Evolutionary conservation across 2,113 vertebrate genomes (phyloP).

Genomic region (Ovis canadensis): DNA sequence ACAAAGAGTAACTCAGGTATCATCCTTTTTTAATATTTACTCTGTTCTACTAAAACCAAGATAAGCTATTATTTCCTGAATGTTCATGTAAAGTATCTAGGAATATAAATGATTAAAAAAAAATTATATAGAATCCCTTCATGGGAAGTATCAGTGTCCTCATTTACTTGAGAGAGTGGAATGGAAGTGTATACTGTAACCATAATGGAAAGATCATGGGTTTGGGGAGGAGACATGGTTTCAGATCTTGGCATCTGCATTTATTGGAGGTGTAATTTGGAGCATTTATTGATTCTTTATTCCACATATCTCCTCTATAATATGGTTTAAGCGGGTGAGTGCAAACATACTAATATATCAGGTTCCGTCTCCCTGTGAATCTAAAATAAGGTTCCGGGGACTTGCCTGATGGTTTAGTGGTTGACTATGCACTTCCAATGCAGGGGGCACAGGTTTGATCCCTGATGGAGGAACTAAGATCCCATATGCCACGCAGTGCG

Average conservation of each 20-base stretch:
- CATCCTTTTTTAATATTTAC: background rate
- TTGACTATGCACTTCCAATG: background rate
- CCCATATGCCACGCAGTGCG: background rate
- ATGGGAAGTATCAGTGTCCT: background rate
- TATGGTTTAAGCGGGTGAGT: background rate
- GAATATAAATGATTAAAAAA: background rate
- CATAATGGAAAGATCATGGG: background rate
- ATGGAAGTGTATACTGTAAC: background rate
- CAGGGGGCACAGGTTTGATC: background rate
- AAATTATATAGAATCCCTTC: background rate
- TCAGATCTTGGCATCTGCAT: background rate
- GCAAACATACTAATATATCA: background rate
- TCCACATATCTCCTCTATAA: background rate
- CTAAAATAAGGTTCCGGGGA: background rate
- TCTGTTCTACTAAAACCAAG: background rate
- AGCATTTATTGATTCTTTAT: background rate
- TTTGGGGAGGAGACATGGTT: background rate
- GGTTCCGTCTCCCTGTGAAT: background rate
- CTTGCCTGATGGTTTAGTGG: background rate
- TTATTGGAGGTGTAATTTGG: background rate
- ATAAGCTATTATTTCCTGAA: background rate
- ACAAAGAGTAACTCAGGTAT: slow-evolving; percentile 97
- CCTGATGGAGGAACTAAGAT: background rate
- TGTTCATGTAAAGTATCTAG: background rate
- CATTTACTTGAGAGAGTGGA: background rate